A percentile compares a stretch with the other conserved stretches of the same genome.
Conservation (phyloP, 35 echinoderm and acorn worm genomes). For the Apostichopus japonicus region DNA sequence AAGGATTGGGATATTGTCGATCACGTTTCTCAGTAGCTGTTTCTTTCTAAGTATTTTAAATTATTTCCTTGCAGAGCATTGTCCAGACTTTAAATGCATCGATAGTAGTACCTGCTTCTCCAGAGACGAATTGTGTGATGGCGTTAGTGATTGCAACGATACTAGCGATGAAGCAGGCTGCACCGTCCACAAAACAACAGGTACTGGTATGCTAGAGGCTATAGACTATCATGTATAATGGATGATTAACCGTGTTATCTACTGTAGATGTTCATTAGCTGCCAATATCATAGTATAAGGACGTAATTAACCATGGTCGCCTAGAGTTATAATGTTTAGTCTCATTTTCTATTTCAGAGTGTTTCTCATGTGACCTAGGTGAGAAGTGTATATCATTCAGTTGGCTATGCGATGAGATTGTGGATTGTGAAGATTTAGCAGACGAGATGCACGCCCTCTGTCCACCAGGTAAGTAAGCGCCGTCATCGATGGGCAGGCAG, state of each 20-base stretch:
- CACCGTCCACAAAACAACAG: background rate
- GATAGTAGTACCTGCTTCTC: background rate
- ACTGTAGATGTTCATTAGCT: too few relatives aligned
- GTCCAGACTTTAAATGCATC: background rate
- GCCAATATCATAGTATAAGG: too few relatives aligned
- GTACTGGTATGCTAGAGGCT: background rate
- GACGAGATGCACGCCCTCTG: conserved; percentile 16
- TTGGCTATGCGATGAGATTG: conserved; percentile 35
- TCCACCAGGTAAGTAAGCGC: background rate
- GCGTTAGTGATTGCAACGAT: background rate
- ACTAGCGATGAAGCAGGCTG: background rate
- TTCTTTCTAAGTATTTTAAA: background rate
- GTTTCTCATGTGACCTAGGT: background rate
- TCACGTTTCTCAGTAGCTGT: too few relatives aligned
- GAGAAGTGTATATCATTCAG: background rate
- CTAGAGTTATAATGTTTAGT: too few relatives aligned
- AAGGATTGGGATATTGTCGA: too few relatives aligned
- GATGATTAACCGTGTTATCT: too few relatives aligned
- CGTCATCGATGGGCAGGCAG: too few relatives aligned
- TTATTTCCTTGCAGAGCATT: background rate
- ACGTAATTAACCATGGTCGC: too few relatives aligned
- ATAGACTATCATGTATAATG: too few relatives aligned
- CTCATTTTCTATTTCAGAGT: conserved; percentile 1
- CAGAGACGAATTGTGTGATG: background rate
- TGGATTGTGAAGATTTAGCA: conserved; percentile 32